Evolutionary conservation across 2,113 vertebrate genomes (phyloP), one percentile per base, ranked within the genome.

Genomic region (Campylomormyrus numenius): DNA sequence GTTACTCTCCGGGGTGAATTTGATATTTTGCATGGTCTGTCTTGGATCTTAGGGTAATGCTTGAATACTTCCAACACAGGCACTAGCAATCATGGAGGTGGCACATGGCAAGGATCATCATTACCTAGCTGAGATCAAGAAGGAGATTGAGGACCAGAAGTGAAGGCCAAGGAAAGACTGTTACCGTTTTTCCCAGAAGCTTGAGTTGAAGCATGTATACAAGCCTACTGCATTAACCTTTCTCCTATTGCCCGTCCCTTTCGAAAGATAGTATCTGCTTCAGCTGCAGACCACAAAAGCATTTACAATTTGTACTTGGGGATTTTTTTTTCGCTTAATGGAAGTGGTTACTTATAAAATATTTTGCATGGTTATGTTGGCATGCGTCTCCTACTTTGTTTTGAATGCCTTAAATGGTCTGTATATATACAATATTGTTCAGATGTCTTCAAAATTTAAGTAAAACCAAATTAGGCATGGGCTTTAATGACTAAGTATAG

Each of bases 21-120:
- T 53, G 48, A 21, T 31, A 15, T 52, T 87, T 52, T 35, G 31
- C 15, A 17, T 52, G 24, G 49, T 31, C 6, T 53, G 21, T 50
- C 9, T 87, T 46, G 80, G 31, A n/a, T 27, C 83, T 3, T 5
- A 5, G 27, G 17, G 74, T 80, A 19, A 80, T 80, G 35, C 5
- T n/a, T 42, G 15, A 42, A 5, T 87, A 8, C 42, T 90, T 88
- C 91, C 39, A 90, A 95, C 91, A 86, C 93, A 99, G 98, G 98
- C 98, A 90, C 91, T 98, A 27, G 96, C 96, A 50, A 98, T 99
- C 94, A 99, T 99, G 98, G 97, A 98, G 92, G 95, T 99, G 88
- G 98, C 97, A 80, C 98, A 99, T 27, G 98, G 98, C 91, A 98
- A 98, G 91, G 98, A 99, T 93, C 98, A 99, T 92, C 96, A 97